These are phyloP conservation scores for Scatophagus argus DNA, from an alignment of 2,113 vertebrate species.

Conservation along the genomic window DNA sequence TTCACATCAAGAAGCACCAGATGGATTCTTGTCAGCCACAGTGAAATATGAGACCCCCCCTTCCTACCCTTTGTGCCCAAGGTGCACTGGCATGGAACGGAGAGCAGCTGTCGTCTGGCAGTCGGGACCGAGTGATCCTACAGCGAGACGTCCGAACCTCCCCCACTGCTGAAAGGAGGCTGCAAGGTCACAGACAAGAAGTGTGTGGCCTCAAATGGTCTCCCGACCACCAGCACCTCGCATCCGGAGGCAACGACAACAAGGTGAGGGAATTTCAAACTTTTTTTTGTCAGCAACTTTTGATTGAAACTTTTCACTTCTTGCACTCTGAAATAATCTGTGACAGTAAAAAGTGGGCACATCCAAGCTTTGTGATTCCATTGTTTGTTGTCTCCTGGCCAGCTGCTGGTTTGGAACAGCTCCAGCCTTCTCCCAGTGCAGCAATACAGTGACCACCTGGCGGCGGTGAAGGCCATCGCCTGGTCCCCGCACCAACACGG, in stretches of 20 bases:
- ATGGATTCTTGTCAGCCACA: not conserved
- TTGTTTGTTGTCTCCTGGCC: not conserved
- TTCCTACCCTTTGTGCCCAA: slow-evolving; percentile 37
- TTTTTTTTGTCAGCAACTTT: not conserved
- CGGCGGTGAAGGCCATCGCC: slow-evolving; percentile 86
- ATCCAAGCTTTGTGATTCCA: not conserved
- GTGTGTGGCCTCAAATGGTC: slow-evolving; percentile 89
- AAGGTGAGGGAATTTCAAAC: slow-evolving; percentile 70
- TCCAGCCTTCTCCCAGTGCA: slow-evolving; percentile 86
- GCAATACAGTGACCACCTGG: slow-evolving; percentile 87
- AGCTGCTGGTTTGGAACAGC: slow-evolving; percentile 88
- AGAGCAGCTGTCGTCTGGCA: slow-evolving; percentile 87
- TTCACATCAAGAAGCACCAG: not conserved
- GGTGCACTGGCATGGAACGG: slow-evolving; percentile 88
- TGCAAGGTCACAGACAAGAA: slow-evolving; percentile 87
- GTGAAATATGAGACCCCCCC: slow-evolving; percentile 28
- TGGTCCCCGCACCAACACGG: slow-evolving; percentile 89
- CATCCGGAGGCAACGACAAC: slow-evolving; percentile 88
- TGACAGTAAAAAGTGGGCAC: not conserved
- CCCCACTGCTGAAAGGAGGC: slow-evolving; percentile 81
- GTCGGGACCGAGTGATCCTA: slow-evolving; percentile 86
- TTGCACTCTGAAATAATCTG: not conserved
- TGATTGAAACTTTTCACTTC: no score
- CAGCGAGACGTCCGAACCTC: slow-evolving; percentile 84
- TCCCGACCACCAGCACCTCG: slow-evolving; percentile 88